A percentile compares a stretch with the other conserved stretches of the same genome.
Evolutionary conservation across 2,888 invertebrate genomes (phyloP).

Genomic region (Pediacus dermestoides): DNA sequence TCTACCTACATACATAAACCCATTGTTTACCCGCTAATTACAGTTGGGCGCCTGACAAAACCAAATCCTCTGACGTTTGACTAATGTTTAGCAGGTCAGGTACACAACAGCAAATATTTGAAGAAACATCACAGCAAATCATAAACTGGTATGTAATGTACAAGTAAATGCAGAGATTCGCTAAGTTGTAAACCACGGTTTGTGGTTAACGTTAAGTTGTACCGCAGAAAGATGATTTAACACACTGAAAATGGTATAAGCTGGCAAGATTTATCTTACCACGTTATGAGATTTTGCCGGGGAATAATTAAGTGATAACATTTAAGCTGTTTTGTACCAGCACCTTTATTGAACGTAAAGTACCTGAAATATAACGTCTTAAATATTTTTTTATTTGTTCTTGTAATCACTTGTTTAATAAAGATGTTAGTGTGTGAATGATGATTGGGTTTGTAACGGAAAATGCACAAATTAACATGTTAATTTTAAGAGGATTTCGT

Average conservation of each 20-base stretch:
- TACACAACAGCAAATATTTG: too few relatives aligned
- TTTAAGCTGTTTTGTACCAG: slow-evolving; percentile 10
- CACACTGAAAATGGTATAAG: slow-evolving; percentile 18
- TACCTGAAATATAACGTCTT: slow-evolving; percentile 15
- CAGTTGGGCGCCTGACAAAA: not conserved
- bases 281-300: slow-evolving; percentile 16
- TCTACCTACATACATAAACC: slow-evolving; percentile 1
- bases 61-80: not conserved
- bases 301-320: slow-evolving; percentile 28
- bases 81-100: too few relatives aligned
- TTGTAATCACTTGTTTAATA: too few relatives aligned
- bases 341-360: slow-evolving; percentile 15
- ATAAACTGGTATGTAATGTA: too few relatives aligned
- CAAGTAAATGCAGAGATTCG: too few relatives aligned
- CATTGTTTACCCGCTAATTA: slow-evolving; percentile 3
- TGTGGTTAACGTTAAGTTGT: slow-evolving; percentile 20
- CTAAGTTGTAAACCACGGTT: too few relatives aligned
- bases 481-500: too few relatives aligned
- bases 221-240: slow-evolving; percentile 14
- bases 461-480: too few relatives aligned
- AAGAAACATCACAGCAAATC: too few relatives aligned
- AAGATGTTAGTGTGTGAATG: too few relatives aligned
- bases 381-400: too few relatives aligned
- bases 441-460: too few relatives aligned
- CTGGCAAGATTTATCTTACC: slow-evolving; percentile 22